phyloP scores from a whole-genome alignment of 2,888 invertebrate genomes.

The Ectemnius lituratus region DNA sequence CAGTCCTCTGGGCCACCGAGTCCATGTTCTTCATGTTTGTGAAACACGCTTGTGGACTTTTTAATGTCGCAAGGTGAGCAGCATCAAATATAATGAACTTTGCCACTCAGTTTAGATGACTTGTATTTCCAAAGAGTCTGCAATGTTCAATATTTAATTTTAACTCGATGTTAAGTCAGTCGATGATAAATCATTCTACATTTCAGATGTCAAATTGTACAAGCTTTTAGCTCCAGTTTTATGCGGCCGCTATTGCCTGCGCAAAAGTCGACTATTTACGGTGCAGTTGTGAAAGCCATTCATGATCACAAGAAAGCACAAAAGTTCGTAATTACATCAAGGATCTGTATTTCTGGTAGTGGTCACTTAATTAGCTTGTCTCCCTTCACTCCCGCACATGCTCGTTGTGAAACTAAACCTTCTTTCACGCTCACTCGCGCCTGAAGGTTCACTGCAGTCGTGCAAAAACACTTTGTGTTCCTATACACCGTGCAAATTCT shows the following conservation, averaged over 20 bases:
- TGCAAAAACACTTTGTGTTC: not conserved
- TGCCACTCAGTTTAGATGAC: not conserved
- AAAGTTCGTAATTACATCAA: not conserved
- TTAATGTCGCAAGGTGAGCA: constrained; percentile 1
- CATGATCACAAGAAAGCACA: not conserved
- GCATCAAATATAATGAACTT: not conserved
- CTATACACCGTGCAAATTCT: not conserved
- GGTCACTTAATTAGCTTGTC: not conserved
- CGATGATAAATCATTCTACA: not conserved
- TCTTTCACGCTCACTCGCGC: not conserved
- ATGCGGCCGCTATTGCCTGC: not conserved
- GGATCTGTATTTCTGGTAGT: not conserved
- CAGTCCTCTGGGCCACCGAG: not conserved
- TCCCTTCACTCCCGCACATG: not conserved
- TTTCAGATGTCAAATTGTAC: not conserved
- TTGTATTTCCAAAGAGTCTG: no score
- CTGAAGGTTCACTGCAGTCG: no score
- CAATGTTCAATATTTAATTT: not conserved
- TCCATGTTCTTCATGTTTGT: not conserved
- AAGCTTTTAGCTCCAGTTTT: not conserved
- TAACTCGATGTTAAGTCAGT: not conserved
- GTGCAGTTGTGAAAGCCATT: not conserved
- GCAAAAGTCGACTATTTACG: not conserved
- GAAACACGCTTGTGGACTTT: not conserved
- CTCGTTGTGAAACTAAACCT: no score